Evolutionary conservation across 2,888 invertebrate species (phyloP).

Genomic region (Acronicta alni): DNA sequence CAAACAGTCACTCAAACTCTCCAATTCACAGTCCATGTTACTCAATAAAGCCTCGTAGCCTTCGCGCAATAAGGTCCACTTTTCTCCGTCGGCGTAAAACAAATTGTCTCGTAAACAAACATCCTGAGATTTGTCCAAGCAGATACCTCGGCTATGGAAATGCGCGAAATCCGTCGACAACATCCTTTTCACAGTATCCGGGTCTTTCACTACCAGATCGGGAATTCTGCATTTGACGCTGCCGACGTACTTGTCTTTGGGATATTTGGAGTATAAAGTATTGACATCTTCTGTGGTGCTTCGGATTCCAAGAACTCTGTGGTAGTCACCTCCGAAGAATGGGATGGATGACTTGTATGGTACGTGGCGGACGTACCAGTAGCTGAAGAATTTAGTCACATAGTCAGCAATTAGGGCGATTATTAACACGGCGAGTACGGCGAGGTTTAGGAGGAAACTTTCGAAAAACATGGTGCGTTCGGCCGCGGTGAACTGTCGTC

Average conservation of each 20-base stretch:
- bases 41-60: constrained; percentile 79
- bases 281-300: constrained; percentile 79
- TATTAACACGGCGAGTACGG: constrained; percentile 71
- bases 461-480: constrained; percentile 86
- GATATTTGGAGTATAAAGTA: constrained; percentile 70
- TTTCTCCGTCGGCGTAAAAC: constrained; percentile 85
- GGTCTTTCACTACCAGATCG: constrained; percentile 82
- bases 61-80: constrained; percentile 80
- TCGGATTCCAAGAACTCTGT: constrained; percentile 75
- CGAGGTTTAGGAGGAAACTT: constrained; percentile 80
- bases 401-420: constrained; percentile 81
- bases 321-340: constrained; percentile 82
- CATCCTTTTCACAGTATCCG: constrained; percentile 81
- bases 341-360: constrained; percentile 78
- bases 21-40: constrained; percentile 70
- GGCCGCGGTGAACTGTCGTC: constrained; percentile 67
- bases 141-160: constrained; percentile 86
- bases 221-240: constrained; percentile 83
- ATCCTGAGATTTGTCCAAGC: constrained; percentile 87
- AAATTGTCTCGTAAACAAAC: constrained; percentile 88
- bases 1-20: constrained; percentile 84
- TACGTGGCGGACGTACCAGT: constrained; percentile 84
- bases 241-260: constrained; percentile 79
- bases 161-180: constrained; percentile 84
- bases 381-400: constrained; percentile 85